phyloP scores from a whole-genome alignment of 2,888 invertebrate genomes.

The Hydropsyche betteni region DNA sequence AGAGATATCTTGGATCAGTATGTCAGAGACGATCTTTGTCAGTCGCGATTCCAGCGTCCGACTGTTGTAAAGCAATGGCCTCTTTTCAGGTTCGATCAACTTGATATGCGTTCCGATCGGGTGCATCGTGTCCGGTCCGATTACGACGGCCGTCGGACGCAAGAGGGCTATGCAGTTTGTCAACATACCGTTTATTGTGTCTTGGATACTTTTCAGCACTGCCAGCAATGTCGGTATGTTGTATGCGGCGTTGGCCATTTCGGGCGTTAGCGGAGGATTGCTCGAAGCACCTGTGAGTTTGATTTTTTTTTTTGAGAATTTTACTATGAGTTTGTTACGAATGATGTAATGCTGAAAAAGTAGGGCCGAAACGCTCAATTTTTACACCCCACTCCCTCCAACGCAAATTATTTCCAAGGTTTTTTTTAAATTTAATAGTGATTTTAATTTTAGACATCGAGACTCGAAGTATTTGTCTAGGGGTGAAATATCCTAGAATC shows the following conservation, averaged over 20 bases:
- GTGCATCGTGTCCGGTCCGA: slow-evolving; percentile 76
- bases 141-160: slow-evolving; percentile 77
- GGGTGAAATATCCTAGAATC: too few species aligned
- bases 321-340: neutral
- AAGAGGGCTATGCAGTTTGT: slow-evolving; percentile 79
- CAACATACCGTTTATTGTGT: slow-evolving; percentile 76
- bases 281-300: slow-evolving; percentile 79
- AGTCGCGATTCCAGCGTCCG: too few species aligned
- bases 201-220: slow-evolving; percentile 79
- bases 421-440: too few species aligned
- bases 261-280: slow-evolving; percentile 80
- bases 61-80: neutral
- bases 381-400: too few species aligned
- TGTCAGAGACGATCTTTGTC: slow-evolving; percentile 23
- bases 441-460: too few species aligned
- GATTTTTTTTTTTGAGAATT: neutral
- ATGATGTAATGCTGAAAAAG: too few species aligned
- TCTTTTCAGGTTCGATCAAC: slow-evolving; percentile 76
- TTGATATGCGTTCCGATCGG: slow-evolving; percentile 83
- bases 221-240: slow-evolving; percentile 70
- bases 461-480: too few species aligned
- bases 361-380: too few species aligned
- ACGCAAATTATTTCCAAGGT: too few species aligned
- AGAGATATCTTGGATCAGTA: slow-evolving; percentile 80
- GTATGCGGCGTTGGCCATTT: slow-evolving; percentile 75